Conservation (phyloP, 2,113 vertebrate species). For the Calyptommatus sinebrachiatus region DNA sequence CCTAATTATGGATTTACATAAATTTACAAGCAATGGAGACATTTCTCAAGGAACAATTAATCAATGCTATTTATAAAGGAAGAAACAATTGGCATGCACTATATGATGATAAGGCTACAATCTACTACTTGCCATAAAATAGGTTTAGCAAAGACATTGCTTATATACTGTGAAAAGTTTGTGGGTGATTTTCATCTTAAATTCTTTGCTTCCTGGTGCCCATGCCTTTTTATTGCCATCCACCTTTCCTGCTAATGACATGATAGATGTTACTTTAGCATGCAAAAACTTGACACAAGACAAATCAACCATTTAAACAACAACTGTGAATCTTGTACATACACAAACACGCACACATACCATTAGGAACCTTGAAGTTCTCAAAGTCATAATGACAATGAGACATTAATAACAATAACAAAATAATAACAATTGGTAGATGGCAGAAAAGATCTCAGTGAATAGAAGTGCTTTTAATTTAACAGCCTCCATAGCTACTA, state of each 20-base stretch:
- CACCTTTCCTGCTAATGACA: background rate
- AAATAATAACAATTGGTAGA: no score
- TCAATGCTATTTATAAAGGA: conserved; percentile 27
- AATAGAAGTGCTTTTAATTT: no score
- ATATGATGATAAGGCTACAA: conserved; percentile 25
- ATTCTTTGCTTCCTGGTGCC: background rate
- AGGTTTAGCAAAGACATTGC: background rate
- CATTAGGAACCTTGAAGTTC: no score
- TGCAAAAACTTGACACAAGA: no score
- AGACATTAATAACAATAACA: no score
- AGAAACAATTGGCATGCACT: conserved; percentile 31
- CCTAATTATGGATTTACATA: conserved; percentile 60
- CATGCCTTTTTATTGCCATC: background rate
- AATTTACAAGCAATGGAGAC: conserved; percentile 42
- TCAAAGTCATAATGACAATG: no score
- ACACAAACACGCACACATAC: no score
- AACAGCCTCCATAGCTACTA: no score
- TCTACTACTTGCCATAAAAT: background rate
- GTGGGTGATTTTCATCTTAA: conserved; percentile 1
- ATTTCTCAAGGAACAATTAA: conserved; percentile 47
- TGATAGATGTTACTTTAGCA: no score
- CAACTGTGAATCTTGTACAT: no score
- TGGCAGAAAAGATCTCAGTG: no score
- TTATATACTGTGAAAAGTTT: background rate
- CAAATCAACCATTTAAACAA: no score